Evolutionary conservation across 2,888 invertebrate genomes (phyloP), one percentile per base, ranked within the genome.

Genomic region (Ormyrus nitidulus): DNA sequence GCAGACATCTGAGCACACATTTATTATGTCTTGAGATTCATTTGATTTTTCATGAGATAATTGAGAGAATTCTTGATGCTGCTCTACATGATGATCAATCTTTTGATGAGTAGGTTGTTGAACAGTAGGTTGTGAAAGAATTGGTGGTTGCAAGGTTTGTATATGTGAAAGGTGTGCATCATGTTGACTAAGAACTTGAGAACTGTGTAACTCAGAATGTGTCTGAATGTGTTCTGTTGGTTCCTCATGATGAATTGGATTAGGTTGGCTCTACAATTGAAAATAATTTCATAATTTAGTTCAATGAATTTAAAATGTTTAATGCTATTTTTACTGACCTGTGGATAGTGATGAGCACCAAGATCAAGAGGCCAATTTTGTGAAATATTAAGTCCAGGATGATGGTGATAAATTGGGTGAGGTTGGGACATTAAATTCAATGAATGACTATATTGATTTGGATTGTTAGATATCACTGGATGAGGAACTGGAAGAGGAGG

Each of bases 361-460:
- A 89, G 84, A 85, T 89, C 90, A 53, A 90, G 80, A 1, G 90
- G 89, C 90, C 90, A 90, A 83, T 85, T 88, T 81, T 89, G 90
- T 0, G 86, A 83, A 49, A 89, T 85, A 54, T 85, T 87, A 58
- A 89, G 80, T 11, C 84, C 85, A 13, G 86, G 79, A 79, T 89
- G 89, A 51, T 74, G 80, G 61, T 83, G 87, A 76, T 88, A 86
- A 61, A 87, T 84, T 11, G 87, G 84, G 68, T 88, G 87, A 80
- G 74, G 34, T 46, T 85, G 79, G 10, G 86, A 84, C 59, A 83
- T 82, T 54, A 89, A 82, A 68, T 84, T 84, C n/a, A 87, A 79
- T 53, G 82, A 46, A 70, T 84, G 85, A n/a, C 83, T 82, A 51
- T 86, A 89, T 65, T 86, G 86, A 0, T 84, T 83, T 64, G 86